Percentiles rank a stretch among this genome's conserved stretches.
Evolutionary conservation across 2,888 invertebrate species (phyloP).

Genomic region (Lingula anatina): DNA sequence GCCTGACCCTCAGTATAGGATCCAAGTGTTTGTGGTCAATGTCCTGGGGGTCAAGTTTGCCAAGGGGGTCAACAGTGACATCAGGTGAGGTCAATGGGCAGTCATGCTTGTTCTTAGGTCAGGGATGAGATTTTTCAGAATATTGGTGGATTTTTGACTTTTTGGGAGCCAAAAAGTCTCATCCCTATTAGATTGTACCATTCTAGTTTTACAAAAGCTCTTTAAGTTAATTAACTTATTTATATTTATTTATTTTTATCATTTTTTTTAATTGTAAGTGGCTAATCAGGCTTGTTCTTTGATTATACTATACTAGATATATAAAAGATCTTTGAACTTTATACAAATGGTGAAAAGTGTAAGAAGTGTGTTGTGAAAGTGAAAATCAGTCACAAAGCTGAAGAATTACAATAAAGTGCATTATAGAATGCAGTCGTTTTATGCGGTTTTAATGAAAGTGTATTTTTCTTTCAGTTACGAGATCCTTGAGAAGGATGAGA

Average conservation of each 20-base stretch:
- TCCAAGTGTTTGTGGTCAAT: conserved; percentile 41
- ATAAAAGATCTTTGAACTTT: no score
- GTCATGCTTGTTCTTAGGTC: neutral
- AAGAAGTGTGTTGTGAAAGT: no score
- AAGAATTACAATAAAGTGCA: no score
- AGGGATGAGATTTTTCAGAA: no score
- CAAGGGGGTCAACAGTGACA: conserved; percentile 40
- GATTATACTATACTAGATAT: no score
- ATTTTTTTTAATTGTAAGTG: neutral
- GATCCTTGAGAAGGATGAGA: conserved; percentile 42
- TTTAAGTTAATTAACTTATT: no score
- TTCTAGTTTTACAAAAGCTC: neutral
- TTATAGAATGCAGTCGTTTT: no score
- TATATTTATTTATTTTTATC: neutral
- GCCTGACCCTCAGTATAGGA: conserved; percentile 32
- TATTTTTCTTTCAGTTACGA: conserved; percentile 42
- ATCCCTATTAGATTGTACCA: neutral
- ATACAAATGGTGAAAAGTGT: no score
- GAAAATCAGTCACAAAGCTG: no score
- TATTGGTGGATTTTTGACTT: no score
- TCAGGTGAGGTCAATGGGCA: conserved; percentile 28
- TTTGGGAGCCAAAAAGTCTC: no score
- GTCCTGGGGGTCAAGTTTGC: conserved; percentile 43
- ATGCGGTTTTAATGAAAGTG: no score
- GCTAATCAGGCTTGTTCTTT: neutral